Percentiles rank a stretch among this genome's conserved stretches.
Evolutionary conservation across 2,797 vertebrate genomes (phyloP).

Genomic region (Zenarchopterus dispar): DNA sequence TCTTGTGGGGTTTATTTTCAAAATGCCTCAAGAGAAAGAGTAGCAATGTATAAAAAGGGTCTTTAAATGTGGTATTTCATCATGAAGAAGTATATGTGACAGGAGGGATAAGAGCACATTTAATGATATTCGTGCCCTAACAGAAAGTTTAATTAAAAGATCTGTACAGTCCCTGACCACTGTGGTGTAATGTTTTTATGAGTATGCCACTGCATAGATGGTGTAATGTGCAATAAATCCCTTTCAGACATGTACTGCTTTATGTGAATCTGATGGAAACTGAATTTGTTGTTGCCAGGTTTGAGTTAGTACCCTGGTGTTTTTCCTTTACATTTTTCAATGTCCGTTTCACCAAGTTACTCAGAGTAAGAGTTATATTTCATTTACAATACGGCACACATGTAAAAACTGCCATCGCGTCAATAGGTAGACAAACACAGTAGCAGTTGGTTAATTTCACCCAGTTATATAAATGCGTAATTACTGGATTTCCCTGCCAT

Average conservation of each 20-base stretch:
- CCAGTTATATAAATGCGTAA: too few species aligned
- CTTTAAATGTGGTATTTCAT: background rate
- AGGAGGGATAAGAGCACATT: background rate
- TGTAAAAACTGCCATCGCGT: background rate
- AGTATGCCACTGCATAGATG: background rate
- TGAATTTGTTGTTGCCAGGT: background rate
- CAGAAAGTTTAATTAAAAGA: background rate
- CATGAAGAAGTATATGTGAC: background rate
- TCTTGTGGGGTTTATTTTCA: background rate
- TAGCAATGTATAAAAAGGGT: background rate
- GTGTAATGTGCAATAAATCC: slow-evolving; percentile 8
- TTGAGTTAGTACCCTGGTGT: background rate
- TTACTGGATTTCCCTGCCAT: too few species aligned
- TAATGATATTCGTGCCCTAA: background rate
- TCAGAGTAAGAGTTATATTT: background rate
- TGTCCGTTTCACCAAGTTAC: background rate
- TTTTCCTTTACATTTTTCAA: background rate
- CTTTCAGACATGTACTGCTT: background rate
- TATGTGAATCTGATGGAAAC: background rate
- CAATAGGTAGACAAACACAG: background rate
- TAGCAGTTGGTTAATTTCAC: too few species aligned
- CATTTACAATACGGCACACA: background rate
- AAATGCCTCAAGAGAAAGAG: background rate
- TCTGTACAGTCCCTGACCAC: background rate
- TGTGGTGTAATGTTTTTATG: background rate